These are phyloP conservation scores for Lagopus leucura DNA, from an alignment of 2,113 vertebrate genomes.

Conservation along the genomic window DNA sequence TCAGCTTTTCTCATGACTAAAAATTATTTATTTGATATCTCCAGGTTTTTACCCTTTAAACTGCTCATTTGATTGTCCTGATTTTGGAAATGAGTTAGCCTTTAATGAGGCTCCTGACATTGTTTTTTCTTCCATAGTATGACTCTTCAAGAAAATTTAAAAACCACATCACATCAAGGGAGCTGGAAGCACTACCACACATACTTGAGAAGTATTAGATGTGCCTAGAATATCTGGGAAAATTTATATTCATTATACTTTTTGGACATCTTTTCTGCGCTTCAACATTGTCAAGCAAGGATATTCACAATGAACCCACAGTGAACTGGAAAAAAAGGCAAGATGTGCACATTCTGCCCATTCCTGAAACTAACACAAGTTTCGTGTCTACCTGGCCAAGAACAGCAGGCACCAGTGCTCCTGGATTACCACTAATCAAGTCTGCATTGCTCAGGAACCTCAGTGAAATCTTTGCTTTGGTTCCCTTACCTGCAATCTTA, in stretches of 20 bases:
- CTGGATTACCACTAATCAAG: neutral
- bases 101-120: neutral
- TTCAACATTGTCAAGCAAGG: neutral
- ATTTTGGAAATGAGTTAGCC: neutral
- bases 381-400: neutral
- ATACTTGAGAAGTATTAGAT: slow-evolving; percentile 9
- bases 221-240: neutral
- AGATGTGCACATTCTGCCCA: neutral
- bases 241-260: neutral
- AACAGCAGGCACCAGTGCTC: neutral
- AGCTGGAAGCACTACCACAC: neutral
- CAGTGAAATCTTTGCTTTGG: neutral
- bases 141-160: slow-evolving; percentile 20
- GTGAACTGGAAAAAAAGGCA: neutral
- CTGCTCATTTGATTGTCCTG: neutral
- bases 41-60: neutral
- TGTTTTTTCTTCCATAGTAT: neutral
- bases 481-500: neutral
- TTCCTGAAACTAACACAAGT: neutral
- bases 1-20: neutral
- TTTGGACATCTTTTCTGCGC: neutral
- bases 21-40: neutral
- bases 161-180: neutral
- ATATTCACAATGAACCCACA: neutral
- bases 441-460: neutral